These are phyloP conservation scores for Coracias cyanogaster DNA, from an alignment of 2,797 vertebrate genomes.

Conservation along the genomic window DNA sequence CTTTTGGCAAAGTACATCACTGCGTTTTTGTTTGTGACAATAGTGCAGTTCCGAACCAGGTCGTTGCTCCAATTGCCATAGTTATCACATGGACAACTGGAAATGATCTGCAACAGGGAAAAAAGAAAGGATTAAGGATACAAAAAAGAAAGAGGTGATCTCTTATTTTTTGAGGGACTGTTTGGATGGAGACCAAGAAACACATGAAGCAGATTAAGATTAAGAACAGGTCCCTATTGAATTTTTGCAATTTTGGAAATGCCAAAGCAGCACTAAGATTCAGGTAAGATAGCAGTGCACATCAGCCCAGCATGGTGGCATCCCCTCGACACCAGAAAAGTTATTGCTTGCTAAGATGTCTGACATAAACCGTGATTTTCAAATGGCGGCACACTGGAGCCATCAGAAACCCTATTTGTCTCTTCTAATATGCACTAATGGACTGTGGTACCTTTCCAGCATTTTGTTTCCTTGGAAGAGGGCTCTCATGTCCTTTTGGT, in stretches of 20 bases:
- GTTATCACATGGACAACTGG: neutral
- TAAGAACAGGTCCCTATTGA: neutral
- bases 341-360: neutral
- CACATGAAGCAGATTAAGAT: neutral
- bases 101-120: neutral
- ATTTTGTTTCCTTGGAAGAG: neutral
- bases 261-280: neutral
- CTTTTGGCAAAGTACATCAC: neutral
- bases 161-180: neutral
- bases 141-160: neutral
- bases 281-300: neutral
- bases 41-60: rapidly evolving
- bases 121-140: neutral
- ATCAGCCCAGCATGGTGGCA: neutral
- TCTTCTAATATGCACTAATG: neutral
- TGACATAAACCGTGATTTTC: neutral
- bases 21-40: neutral
- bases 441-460: neutral
- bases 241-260: neutral
- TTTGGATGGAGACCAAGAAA: neutral
- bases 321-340: neutral
- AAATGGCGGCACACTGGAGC: neutral
- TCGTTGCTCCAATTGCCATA: neutral
- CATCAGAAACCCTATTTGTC: neutral
- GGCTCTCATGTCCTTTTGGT: neutral